Evolutionary conservation across 2,888 invertebrate genomes (phyloP).

Genomic region (Saturnia japonica): DNA sequence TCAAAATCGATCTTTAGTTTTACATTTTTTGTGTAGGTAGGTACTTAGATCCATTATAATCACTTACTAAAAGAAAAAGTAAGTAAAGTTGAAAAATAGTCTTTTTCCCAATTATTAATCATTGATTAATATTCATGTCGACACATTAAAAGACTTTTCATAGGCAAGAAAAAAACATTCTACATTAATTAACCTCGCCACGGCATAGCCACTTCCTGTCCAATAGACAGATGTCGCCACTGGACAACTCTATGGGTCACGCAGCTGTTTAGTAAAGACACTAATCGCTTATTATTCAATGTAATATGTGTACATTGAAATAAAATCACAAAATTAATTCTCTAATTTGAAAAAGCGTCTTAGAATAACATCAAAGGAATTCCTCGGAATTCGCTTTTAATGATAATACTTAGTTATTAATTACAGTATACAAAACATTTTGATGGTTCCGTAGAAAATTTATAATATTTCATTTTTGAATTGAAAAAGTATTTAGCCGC

Average conservation of each 20-base stretch:
- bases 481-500: too few species aligned
- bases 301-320: conserved; percentile 37
- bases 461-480: not conserved
- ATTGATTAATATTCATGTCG: not conserved
- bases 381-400: not conserved
- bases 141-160: conserved; percentile 5
- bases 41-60: too few species aligned
- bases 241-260: conserved; percentile 30
- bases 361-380: conserved; percentile 43
- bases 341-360: conserved; percentile 30
- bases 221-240: conserved; percentile 11
- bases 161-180: conserved; percentile 1
- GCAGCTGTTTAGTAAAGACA: conserved; percentile 36
- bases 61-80: too few species aligned
- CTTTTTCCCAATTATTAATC: not conserved
- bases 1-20: too few species aligned
- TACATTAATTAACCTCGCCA: conserved; percentile 6
- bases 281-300: conserved; percentile 43
- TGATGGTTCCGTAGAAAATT: not conserved
- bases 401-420: conserved; percentile 3
- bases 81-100: too few species aligned
- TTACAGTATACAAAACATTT: not conserved
- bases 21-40: too few species aligned
- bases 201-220: conserved; percentile 35
- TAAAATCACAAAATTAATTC: conserved; percentile 40